Percentiles rank a stretch among this genome's conserved stretches.
Conservation (phyloP, 2,797 vertebrate species). For the Dendrocincla tyrannina region DNA sequence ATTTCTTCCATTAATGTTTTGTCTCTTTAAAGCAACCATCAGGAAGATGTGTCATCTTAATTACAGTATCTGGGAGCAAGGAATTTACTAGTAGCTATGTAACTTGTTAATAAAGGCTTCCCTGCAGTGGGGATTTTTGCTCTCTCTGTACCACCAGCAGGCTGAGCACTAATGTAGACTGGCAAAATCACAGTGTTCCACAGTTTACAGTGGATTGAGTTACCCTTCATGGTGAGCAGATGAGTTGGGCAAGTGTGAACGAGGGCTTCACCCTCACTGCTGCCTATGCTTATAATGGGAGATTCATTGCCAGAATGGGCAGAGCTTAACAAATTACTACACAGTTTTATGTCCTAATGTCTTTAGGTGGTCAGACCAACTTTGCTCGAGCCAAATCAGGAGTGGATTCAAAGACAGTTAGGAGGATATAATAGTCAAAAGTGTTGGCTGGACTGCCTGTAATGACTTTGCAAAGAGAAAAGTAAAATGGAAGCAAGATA, state of each 20-base stretch:
- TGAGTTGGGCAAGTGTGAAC: slow-evolving; percentile 28
- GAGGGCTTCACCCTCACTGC: not conserved
- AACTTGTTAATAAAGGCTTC: not conserved
- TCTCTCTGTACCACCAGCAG: not conserved
- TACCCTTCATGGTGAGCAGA: not conserved
- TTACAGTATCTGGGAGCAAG: not conserved
- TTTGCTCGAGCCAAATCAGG: not conserved
- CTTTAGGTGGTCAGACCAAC: not conserved
- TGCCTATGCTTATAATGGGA: not conserved
- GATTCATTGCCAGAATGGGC: not conserved
- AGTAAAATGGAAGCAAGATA: not conserved
- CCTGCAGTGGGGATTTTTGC: not conserved
- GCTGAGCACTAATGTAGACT: not conserved
- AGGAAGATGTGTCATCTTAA: slow-evolving; percentile 1
- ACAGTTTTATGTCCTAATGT: not conserved
- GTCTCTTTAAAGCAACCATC: slow-evolving; percentile 1
- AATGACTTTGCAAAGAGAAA: not conserved
- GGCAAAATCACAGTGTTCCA: slow-evolving; percentile 1
- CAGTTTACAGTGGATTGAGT: slow-evolving; percentile 36
- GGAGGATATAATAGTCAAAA: not conserved
- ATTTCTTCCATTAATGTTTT: not conserved
- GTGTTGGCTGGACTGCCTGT: not conserved
- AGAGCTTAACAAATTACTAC: not conserved
- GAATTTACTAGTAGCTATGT: not conserved
- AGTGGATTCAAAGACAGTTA: not conserved